Evolutionary conservation across 2,113 vertebrate species (phyloP), one percentile per base, ranked within the genome.

Genomic region (Dendropsophus ebraccatus): DNA sequence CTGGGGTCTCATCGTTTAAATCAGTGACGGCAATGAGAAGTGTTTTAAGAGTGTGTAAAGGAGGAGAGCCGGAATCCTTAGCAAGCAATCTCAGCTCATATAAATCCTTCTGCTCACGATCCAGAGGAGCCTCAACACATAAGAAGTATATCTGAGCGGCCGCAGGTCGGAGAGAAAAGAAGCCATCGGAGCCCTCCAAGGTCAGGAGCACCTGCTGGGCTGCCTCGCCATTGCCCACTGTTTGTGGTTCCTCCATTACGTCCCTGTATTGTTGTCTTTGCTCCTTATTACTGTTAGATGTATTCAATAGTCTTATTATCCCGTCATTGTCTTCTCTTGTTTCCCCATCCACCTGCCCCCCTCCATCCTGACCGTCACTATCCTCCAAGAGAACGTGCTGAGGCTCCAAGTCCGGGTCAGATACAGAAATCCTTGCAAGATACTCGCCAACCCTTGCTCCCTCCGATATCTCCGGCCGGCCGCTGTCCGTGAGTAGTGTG

Each of bases 361-460:
- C n/a, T 28, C 23, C 47, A 10, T 75, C 72, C 28, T 78, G 54
- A 56, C 41, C 19, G 19, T 49, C 17, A 21, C 30, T 32, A 25
- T 16, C 21, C 17, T 62, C 87, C 52, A 41, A 49, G 16, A 56
- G 25, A 62, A 58, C 88, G 21, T 21, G 32, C 50, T 85, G 88
- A 0, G 12, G 77, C 5, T 86, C 91, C 2, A 92, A 88, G 67
- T 99, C 97, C 0, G 94, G 94, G 80, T 99, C 97, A 0, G 96
- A 96, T 80, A 97, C 96, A 0, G 96, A 96, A 30, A 97, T 92
- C 37, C 96, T 91, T 80, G 97, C 96, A 21, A 99, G 93, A 0
- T 95, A 97, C 87, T 96, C 94, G 0, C 96, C 97, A 0, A 90
- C 67, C 0, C 74, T 87, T 0, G 96, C 96, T 0, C 94, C 95